Evolutionary conservation across 2,888 invertebrate species (phyloP), one percentile per base, ranked within the genome.

Genomic region (Ichneumon xanthorius): DNA sequence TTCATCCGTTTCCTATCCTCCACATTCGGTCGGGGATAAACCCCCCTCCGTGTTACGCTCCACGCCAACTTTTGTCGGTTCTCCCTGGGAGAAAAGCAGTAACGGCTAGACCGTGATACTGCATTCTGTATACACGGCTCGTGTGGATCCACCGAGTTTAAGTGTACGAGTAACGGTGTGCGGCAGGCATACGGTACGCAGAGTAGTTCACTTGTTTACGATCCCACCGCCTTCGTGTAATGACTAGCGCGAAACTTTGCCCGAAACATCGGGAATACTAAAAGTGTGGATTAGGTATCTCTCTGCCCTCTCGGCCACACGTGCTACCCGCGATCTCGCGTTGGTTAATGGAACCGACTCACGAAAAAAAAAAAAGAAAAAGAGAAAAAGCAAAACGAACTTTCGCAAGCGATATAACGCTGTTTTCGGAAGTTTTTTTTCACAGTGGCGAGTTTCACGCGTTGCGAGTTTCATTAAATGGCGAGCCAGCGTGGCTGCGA

Each of bases 201-300:
- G 22, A 65, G 73, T 72, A 67, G 63, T 80, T 75, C 65, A 53
- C 33, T 55, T 75, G 70, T 81, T 76, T 75, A 81, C 68, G 73
- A 65, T 9, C 19, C 58, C 7, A n/a, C 45, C 58, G 48, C 40
- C 63, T 58, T 81, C 68, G 58, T 61, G 50, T 65, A 80, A 80
- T 72, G 72, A 22, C 76, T 48, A 48, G 61, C 48, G 33, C 30
- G 40, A 5, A 63, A 63, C 33, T 63, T 61, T 61, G 48, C 68
- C 45, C 71, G 63, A 63, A 79, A 79, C 71, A 79, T 79, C 70
- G 50, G 33, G 48, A 33, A 50, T 48, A n/a, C 53, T 72, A 37
- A 40, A 53, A 80, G 45, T 19, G 11, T n/a, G 71, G 37, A 53
- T 37, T 26, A 63, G 33, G 19, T 37, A 22, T 40, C 26, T 61